Conservation (phyloP, 1,140 invertebrate genomes). For the Drosophila saltans region DNA sequence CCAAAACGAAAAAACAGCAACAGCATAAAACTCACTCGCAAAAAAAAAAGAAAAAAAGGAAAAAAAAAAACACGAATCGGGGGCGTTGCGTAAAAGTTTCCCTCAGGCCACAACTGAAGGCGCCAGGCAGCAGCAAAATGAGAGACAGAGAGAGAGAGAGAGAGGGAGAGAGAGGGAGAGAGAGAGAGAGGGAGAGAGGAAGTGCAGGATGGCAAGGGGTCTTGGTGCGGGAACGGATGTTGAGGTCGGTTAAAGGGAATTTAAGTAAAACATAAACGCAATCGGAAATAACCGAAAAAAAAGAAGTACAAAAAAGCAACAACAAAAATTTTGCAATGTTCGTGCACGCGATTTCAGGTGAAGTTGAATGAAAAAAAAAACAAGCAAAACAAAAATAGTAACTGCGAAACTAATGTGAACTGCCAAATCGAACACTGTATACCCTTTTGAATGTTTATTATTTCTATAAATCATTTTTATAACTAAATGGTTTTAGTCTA, state of each 20-base stretch:
- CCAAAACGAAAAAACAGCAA: constrained; percentile 50
- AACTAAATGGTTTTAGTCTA: too few species aligned
- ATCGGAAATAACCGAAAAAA: constrained; percentile 70
- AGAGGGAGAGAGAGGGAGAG: too few species aligned
- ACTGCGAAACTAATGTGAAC: too few species aligned
- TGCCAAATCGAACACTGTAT: not conserved
- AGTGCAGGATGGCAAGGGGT: too few species aligned
- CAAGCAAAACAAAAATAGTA: constrained; percentile 15
- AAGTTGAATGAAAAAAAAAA: constrained; percentile 30
- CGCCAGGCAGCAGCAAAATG: not conserved
- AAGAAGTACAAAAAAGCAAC: constrained; percentile 20
- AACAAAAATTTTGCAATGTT: constrained; percentile 68
- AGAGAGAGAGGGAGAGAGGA: too few species aligned
- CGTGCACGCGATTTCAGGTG: constrained; percentile 66
- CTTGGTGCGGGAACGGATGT: constrained; percentile 46
- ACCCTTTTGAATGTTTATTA: not conserved
- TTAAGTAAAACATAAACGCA: constrained; percentile 80
- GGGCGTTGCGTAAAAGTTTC: constrained; percentile 50
- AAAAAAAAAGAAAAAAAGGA: constrained; percentile 1
- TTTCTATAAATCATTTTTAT: too few species aligned
- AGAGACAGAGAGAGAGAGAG: too few species aligned
- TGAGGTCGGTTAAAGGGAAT: constrained; percentile 78
- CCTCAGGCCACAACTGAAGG: not conserved
- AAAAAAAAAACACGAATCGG: constrained; percentile 2
- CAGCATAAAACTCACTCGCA: constrained; percentile 52